Conservation (phyloP, 2,888 invertebrate species). For the Diabrotica balteata region DNA sequence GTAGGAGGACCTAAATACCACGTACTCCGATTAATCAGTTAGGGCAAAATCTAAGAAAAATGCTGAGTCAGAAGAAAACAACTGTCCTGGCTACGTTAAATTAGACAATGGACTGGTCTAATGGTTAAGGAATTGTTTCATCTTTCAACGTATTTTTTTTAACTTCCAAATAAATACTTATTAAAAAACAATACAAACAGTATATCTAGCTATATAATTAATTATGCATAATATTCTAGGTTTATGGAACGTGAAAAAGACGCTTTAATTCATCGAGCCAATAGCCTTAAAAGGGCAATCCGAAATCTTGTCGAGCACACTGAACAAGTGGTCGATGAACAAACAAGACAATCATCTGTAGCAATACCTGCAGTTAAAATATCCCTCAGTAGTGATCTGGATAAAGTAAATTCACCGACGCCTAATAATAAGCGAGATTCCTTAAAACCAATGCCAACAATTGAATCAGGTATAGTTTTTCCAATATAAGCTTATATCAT, state of each 20-base stretch:
- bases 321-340: slow-evolving; percentile 73
- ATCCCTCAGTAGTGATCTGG: slow-evolving; percentile 53
- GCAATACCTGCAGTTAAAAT: slow-evolving; percentile 55
- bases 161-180: too few species aligned
- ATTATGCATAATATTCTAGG: slow-evolving; percentile 41
- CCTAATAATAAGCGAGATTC: slow-evolving; percentile 54
- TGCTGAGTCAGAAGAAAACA: too few species aligned
- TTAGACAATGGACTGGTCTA: too few species aligned
- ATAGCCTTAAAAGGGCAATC: slow-evolving; percentile 84
- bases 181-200: too few species aligned
- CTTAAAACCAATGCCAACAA: slow-evolving; percentile 59
- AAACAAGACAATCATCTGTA: slow-evolving; percentile 52
- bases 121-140: too few species aligned
- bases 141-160: too few species aligned
- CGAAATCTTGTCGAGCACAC: slow-evolving; percentile 82
- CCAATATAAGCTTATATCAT: too few species aligned
- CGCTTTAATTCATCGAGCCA: slow-evolving; percentile 71
- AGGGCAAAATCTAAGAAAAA: too few species aligned
- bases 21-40: too few species aligned
- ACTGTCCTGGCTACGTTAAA: too few species aligned
- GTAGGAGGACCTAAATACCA: too few species aligned
- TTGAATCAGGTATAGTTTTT: slow-evolving; percentile 51
- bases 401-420: slow-evolving; percentile 38
- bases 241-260: slow-evolving; percentile 66
- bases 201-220: too few species aligned